Evolutionary conservation across 2,113 vertebrate genomes (phyloP).

Genomic region (Phodopus roborovskii): DNA sequence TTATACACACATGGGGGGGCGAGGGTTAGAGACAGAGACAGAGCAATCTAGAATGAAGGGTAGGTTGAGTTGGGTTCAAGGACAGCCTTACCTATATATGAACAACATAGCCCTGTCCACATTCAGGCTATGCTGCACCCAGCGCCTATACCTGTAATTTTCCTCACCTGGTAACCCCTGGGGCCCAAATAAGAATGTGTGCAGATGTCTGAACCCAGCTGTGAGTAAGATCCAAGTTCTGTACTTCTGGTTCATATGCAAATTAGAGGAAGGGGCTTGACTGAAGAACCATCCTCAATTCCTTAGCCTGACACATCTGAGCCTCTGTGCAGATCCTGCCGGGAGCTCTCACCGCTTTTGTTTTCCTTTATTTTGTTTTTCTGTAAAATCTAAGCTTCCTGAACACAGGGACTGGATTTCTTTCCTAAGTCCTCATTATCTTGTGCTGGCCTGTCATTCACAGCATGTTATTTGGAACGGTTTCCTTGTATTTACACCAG

Average conservation of each 20-base stretch:
- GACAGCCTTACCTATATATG: not conserved
- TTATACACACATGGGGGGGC: not conserved
- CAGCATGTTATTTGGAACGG: constrained; percentile 43
- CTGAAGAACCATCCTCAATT: not conserved
- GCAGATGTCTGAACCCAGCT: not conserved
- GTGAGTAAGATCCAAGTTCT: not conserved
- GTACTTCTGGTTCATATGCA: not conserved
- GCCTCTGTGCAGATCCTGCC: not conserved
- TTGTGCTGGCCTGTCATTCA: not conserved
- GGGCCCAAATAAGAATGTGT: not conserved
- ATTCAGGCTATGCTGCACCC: not conserved
- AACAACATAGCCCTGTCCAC: not conserved
- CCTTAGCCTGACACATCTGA: not conserved
- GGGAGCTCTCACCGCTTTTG: not conserved
- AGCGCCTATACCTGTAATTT: not conserved
- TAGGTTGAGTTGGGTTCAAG: not conserved
- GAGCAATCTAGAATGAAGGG: not conserved
- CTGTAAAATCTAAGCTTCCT: constrained; percentile 40
- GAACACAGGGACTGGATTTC: not conserved
- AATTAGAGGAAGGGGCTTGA: not conserved
- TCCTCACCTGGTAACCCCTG: not conserved
- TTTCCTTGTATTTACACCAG: constrained; percentile 39
- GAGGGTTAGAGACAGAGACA: not conserved
- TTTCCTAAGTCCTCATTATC: constrained; percentile 51
- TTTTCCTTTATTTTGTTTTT: constrained; percentile 42